A percentile compares a stretch with the other conserved stretches of the same genome.
These are phyloP conservation scores for Oegoconia quadripuncta DNA, from an alignment of 2,888 invertebrate species.

Conservation along the genomic window DNA sequence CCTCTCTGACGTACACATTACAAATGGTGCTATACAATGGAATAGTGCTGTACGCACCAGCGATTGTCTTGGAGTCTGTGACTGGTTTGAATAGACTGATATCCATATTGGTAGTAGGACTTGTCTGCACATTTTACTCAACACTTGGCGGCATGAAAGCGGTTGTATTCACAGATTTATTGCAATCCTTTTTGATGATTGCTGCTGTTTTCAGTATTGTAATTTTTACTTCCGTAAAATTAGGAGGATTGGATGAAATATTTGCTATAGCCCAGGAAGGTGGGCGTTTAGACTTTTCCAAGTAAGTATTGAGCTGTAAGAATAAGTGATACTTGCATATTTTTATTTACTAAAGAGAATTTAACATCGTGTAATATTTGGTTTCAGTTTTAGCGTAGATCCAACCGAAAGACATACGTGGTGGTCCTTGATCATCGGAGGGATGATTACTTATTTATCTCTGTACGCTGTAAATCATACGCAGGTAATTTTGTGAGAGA, in stretches of 20 bases:
- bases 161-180: conserved; percentile 91
- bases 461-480: conserved; percentile 94
- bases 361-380: background rate
- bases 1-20: conserved; percentile 90
- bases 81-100: conserved; percentile 86
- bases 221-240: conserved; percentile 83
- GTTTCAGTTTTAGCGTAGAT: conserved; percentile 84
- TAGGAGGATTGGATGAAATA: conserved; percentile 84
- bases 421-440: conserved; percentile 90
- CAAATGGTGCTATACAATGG: conserved; percentile 96
- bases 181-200: conserved; percentile 92
- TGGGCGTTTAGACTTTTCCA: conserved; percentile 83
- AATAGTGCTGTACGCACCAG: conserved; percentile 95
- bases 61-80: conserved; percentile 92
- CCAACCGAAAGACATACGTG: conserved; percentile 91
- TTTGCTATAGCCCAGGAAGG: conserved; percentile 85
- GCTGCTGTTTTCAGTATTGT: conserved; percentile 89
- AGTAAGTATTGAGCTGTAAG: conserved; percentile 63
- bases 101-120: conserved; percentile 86
- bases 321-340: background rate
- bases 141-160: conserved; percentile 95
- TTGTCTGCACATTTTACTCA: conserved; percentile 92
- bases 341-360: background rate
- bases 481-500: conserved; percentile 54
- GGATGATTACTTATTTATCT: conserved; percentile 87